A percentile compares a stretch with the other conserved stretches of the same genome.
Evolutionary conservation across 2,797 vertebrate genomes (phyloP).

Genomic region (Coregonus suidteri): DNA sequence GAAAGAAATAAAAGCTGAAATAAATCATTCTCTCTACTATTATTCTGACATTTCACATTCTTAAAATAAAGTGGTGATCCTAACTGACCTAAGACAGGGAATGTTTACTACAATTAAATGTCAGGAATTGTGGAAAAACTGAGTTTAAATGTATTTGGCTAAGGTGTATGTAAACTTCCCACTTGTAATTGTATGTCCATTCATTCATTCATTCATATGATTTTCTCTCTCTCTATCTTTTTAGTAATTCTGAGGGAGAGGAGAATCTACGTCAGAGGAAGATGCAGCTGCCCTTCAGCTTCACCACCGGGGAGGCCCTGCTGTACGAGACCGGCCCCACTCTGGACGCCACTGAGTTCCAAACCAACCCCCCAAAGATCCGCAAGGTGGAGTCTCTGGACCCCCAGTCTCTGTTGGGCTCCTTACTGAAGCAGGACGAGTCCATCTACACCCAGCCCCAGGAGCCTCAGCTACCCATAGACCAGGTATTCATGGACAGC

Average conservation of each 20-base stretch:
- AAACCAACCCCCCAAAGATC: slow-evolving; percentile 32
- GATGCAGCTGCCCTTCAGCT: slow-evolving; percentile 74
- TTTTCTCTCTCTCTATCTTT: background rate
- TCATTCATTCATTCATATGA: background rate
- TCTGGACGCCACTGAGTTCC: slow-evolving; percentile 53
- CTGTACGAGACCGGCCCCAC: slow-evolving; percentile 69
- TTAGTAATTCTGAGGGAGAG: slow-evolving; percentile 79
- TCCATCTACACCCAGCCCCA: slow-evolving; percentile 44
- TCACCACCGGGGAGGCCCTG: slow-evolving; percentile 74
- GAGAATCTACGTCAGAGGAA: slow-evolving; percentile 74
- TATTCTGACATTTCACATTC: too few species aligned
- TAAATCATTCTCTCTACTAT: too few species aligned
- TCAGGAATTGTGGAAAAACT: too few species aligned
- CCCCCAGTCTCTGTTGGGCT: slow-evolving; percentile 70
- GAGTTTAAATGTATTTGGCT: too few species aligned
- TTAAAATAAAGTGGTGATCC: too few species aligned
- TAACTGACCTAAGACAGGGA: too few species aligned
- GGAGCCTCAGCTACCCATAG: slow-evolving; percentile 48
- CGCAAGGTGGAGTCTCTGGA: slow-evolving; percentile 16
- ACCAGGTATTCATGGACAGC: slow-evolving; percentile 73
- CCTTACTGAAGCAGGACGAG: slow-evolving; percentile 72
- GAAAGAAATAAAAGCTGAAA: too few species aligned
- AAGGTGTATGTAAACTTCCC: too few species aligned
- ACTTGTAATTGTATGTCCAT: too few species aligned
- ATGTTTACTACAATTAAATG: too few species aligned